Percentiles rank a stretch among this genome's conserved stretches.
Conservation (phyloP, 2,888 invertebrate species). For the Diadromus collaris region DNA sequence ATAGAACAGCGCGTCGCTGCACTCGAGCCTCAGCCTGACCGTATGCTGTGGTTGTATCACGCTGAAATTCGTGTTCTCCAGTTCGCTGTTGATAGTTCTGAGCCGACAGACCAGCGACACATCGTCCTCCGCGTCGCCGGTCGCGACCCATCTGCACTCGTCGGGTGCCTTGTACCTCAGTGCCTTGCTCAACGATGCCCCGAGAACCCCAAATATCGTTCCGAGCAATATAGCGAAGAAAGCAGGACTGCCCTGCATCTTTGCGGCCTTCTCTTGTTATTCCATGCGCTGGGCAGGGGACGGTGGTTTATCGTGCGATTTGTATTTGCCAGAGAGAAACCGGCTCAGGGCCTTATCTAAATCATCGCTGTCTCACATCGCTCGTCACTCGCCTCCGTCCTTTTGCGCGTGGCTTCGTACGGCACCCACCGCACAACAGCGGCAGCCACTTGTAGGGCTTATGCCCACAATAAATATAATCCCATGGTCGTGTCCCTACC, state of each 20-base stretch:
- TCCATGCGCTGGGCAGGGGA: slow-evolving; percentile 49
- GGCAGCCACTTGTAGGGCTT: slow-evolving; percentile 49
- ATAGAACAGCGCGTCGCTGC: slow-evolving; percentile 90
- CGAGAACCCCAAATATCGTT: slow-evolving; percentile 83
- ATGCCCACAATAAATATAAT: slow-evolving; percentile 57
- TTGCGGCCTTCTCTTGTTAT: slow-evolving; percentile 64
- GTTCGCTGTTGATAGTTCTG: slow-evolving; percentile 90
- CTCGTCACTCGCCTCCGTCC: slow-evolving; percentile 58
- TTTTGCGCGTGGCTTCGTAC: slow-evolving; percentile 38
- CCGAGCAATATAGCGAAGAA: slow-evolving; percentile 83
- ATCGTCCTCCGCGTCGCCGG: slow-evolving; percentile 84
- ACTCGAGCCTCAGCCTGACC: slow-evolving; percentile 88
- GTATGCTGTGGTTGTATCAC: slow-evolving; percentile 92
- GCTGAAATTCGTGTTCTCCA: slow-evolving; percentile 91
- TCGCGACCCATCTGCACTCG: slow-evolving; percentile 90
- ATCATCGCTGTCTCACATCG: slow-evolving; percentile 63
- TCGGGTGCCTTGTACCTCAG: slow-evolving; percentile 89
- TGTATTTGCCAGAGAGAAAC: slow-evolving; percentile 51
- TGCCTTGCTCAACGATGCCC: slow-evolving; percentile 84
- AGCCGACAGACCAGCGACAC: slow-evolving; percentile 88
- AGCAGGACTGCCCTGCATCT: slow-evolving; percentile 81
- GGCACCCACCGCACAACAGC: slow-evolving; percentile 34
- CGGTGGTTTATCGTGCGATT: slow-evolving; percentile 27
- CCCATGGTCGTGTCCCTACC: slow-evolving; percentile 46
- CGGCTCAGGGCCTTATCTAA: slow-evolving; percentile 61